Base-by-base conservation (phyloP, 2,888 invertebrate species). In the Podabrus alpinus region DNA sequence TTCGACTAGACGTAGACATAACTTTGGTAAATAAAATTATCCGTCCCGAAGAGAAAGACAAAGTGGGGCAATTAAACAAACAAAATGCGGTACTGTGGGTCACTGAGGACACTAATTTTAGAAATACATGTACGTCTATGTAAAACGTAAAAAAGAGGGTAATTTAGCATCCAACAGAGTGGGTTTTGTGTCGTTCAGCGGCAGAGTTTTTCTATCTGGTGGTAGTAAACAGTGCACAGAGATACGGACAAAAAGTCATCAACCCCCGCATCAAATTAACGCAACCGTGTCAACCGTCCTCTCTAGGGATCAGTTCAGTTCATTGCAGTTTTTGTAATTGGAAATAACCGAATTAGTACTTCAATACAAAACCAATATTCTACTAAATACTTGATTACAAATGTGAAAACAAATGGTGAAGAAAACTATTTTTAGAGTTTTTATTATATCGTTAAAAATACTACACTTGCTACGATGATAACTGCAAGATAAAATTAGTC, bases 201-300 rank as follows among this genome's bases (percentile, higher is more conserved):
- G 72, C 60, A 64, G 70, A 69, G 70, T 77, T 77, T 77, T 77
- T 74, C 70, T 70, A 74, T 74, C 74, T 69, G 66, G 25, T 25
- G 73, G 71, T 73, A 72, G 75, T 77, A 77, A 77, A 77, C 77
- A 77, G 72, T 68, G 74, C 72, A 72, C 72, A 77, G 77, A 73
- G 75, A 75, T 75, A 75, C 71, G 72, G 73, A 76, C 75, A 76
- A 77, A 77, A 77, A 77, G 77, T 77, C 77, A 77, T 77, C 75
- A 77, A 75, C 61, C 77, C 75, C 71, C 71, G 73, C 68, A 69
- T 74, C 74, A 77, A 77, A 77, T 77, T 77, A 77, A 77, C 77
- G 74, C 76, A 69, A 72, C 45, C 77, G 68, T 77, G 77, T 74
- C 74, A 72, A 62, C 72, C 74, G 68, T 73, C 21, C 74, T 76